Evolutionary conservation across 2,888 invertebrate species (phyloP).

Genomic region (Deilephila elpenor): DNA sequence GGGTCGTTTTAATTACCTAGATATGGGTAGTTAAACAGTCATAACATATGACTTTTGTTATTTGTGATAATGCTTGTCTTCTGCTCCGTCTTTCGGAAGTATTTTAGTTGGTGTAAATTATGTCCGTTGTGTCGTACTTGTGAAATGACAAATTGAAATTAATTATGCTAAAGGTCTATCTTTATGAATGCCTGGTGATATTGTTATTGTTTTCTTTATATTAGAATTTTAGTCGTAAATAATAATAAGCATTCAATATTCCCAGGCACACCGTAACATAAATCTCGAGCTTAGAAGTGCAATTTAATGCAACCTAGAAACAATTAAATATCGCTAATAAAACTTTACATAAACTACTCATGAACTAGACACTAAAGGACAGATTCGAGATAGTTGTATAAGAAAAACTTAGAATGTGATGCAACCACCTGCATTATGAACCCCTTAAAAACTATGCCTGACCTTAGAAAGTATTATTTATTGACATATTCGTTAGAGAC

Average conservation of each 20-base stretch:
- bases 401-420: neutral
- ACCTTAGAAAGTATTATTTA: constrained; percentile 56
- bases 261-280: neutral
- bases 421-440: constrained; percentile 9
- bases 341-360: neutral
- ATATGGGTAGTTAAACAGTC: constrained; percentile 56
- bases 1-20: constrained; percentile 67
- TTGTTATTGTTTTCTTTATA: neutral
- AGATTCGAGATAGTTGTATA: neutral
- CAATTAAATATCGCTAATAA: constrained; percentile 2
- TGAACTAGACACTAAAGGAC: neutral
- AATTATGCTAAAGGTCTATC: neutral
- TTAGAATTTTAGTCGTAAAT: too few species aligned
- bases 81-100: constrained; percentile 25
- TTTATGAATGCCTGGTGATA: neutral
- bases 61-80: constrained; percentile 42
- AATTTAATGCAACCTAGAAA: constrained; percentile 1
- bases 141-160: constrained; percentile 5
- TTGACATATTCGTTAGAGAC: constrained; percentile 66
- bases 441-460: constrained; percentile 13
- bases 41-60: constrained; percentile 51
- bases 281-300: neutral
- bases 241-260: too few species aligned
- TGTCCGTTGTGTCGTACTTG: neutral
- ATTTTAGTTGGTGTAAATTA: constrained; percentile 16